Conservation (phyloP, 2,113 vertebrate species). For the Tautogolabrus adspersus region DNA sequence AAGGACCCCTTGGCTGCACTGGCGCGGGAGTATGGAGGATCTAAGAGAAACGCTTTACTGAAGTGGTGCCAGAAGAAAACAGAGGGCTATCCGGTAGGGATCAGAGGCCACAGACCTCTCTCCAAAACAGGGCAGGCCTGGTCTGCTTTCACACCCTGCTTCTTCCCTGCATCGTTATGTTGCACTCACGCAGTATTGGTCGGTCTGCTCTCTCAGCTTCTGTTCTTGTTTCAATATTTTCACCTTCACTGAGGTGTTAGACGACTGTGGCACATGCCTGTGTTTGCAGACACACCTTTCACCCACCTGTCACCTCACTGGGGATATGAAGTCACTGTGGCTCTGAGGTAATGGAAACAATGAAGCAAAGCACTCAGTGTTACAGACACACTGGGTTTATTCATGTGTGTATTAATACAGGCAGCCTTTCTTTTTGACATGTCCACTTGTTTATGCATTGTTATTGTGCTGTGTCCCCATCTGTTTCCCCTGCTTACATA, state of each 20-base stretch:
- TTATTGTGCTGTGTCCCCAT: constrained; percentile 44
- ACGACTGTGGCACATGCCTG: constrained; percentile 15
- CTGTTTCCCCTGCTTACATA: constrained; percentile 41
- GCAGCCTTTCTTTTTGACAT: constrained; percentile 23
- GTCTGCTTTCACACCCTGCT: constrained; percentile 44
- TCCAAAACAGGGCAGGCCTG: constrained; percentile 27
- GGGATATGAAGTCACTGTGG: constrained; percentile 23
- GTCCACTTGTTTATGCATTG: constrained; percentile 47
- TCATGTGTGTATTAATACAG: constrained; percentile 33
- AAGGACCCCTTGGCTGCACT: constrained; percentile 95
- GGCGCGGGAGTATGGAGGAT: constrained; percentile 95
- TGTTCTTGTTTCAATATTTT: background rate
- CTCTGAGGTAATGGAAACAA: constrained; percentile 53
- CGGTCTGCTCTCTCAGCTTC: background rate
- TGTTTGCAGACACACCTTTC: constrained; percentile 31
- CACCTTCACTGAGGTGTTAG: constrained; percentile 17
- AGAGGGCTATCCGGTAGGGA: constrained; percentile 94
- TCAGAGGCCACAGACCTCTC: constrained; percentile 64
- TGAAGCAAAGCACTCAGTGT: constrained; percentile 19
- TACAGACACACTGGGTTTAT: constrained; percentile 40
- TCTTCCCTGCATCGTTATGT: constrained; percentile 24
- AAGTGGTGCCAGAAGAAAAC: constrained; percentile 99
- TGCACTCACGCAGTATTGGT: constrained; percentile 2
- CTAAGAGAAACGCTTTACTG: constrained; percentile 96
- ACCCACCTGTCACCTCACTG: constrained; percentile 42